phyloP scores from a whole-genome alignment of 2,797 vertebrate species.

The Myiotriccus ornatus region DNA sequence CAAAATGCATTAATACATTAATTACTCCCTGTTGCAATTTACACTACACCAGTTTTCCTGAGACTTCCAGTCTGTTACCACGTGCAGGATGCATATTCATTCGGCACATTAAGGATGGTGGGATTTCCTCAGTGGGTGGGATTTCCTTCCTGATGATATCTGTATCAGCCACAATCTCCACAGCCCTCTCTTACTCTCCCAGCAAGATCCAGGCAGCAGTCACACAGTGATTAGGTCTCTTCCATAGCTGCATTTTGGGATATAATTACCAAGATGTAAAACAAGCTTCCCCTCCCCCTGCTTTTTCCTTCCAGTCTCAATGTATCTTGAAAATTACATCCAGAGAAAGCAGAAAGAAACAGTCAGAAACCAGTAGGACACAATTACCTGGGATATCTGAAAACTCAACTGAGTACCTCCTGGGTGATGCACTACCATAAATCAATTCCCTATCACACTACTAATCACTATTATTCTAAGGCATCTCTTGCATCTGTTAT shows the following conservation, averaged over 20 bases:
- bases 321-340: not conserved
- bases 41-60: not conserved
- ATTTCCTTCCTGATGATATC: not conserved
- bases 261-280: not conserved
- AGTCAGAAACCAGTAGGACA: not conserved
- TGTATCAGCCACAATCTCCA: not conserved
- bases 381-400: not conserved
- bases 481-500: conserved; percentile 5
- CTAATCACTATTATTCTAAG: conserved; percentile 10
- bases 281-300: not conserved
- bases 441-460: not conserved
- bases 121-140: conserved; percentile 1
- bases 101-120: not conserved
- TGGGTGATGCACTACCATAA: not conserved
- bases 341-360: not conserved
- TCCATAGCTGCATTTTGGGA: not conserved
- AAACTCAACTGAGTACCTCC: not conserved
- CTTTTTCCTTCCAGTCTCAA: not conserved
- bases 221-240: not conserved
- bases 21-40: conserved; percentile 23
- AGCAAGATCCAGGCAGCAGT: not conserved
- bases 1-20: conserved; percentile 29
- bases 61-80: not conserved
- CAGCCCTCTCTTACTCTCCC: not conserved
- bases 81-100: not conserved